Base-by-base conservation (phyloP, 1,140 invertebrate species). In the Drosophila mojavensis region DNA sequence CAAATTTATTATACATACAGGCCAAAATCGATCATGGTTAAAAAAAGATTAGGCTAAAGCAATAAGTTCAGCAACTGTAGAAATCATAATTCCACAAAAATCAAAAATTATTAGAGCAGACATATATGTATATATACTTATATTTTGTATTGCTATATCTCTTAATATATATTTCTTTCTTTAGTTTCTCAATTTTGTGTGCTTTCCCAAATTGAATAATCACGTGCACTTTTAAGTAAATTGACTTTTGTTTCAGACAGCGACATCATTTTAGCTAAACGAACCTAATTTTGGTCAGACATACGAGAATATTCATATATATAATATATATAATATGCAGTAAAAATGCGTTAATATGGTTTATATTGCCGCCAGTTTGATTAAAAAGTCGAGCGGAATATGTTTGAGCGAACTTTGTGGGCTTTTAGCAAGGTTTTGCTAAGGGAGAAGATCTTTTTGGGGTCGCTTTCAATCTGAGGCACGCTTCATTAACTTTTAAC, bases 401-500 rank as follows among this genome's bases (percentile, higher is more conserved):
- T 79, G 65, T 72, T 48, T 47, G 51, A 71, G 59, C 62, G 47
- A 51, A 5, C 53, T 53, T 6, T 3, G 0, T 5, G 10, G 11
- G 26, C 5, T 10, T 10, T 53, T 6, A 1, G 41, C 41, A 24
- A 30, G 13, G 4, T 30, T 71, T 65, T 61, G 64, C 78, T 47
- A 6, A 17, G 6, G 47, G 2, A 10, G 13, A 11, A 43, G 41
- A 17, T 17, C 0, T 45, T 6, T 17, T 45, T 45, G 5, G n/a
- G 65, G 71, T 69, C 79, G 65, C 72, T 74, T 71, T 82, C 62
- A 71, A 55, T 66, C 66, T 60, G 84, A 79, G 79, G 30, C 76
- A 89, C 83, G 80, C 79, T 86, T 83, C 83, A 86, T 88, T 86
- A 88, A 83, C 71, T 83, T 73, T 58, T 51, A 55, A 15, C 58